Base-by-base conservation (phyloP, 2,888 invertebrate genomes). In the Podotricha telesiphe region DNA sequence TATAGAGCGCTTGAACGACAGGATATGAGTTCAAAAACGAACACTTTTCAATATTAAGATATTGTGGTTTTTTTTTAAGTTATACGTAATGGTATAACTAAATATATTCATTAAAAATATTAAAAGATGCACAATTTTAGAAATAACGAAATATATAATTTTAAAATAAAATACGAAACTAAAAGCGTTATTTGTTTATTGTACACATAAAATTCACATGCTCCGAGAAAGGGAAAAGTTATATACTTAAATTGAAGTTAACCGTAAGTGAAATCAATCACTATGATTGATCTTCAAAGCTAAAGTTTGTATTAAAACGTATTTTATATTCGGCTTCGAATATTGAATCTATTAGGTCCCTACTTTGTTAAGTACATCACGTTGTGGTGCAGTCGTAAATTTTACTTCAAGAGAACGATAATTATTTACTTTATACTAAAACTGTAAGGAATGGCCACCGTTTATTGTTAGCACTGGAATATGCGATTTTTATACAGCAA, bases 311-410 rank as follows among this genome's bases (percentile, higher is more conserved):
- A 45, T 42, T 65, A 61, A 63, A 69, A 69, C 69, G 62, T 67
- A 65, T 69, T 69, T 71, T 69, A 58, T 68, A 66, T 69, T 61
- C 53, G 48, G 67, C 42, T 51, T 62, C 34, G 47, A 63, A 71
- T 71, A 65, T 56, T 53, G 59, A 69, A 62, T 63, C 47, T 63
- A 67, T 71, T 66, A 63, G 45, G 28, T 37, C 50, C 45, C 50
- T 28, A 48, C 48, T 56, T 45, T 45, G 17, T 42, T 70, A 62
- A 62, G 70, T 65, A 56, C 55, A 37, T 53, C 64, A 70, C 64
- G 68, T 68, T 42, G 51, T 42, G 56, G 47, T 47, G 40, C 17
- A 37, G 50, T 70, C 67, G 67, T 70, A 58, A 67, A 67, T 67
- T 66, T 51, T 62, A 42, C 45, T 61, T 67, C 45, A 47, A 47